A percentile compares a stretch with the other conserved stretches of the same genome.
Conservation (phyloP, 1,140 invertebrate genomes). For the Holotrichia oblita region DNA sequence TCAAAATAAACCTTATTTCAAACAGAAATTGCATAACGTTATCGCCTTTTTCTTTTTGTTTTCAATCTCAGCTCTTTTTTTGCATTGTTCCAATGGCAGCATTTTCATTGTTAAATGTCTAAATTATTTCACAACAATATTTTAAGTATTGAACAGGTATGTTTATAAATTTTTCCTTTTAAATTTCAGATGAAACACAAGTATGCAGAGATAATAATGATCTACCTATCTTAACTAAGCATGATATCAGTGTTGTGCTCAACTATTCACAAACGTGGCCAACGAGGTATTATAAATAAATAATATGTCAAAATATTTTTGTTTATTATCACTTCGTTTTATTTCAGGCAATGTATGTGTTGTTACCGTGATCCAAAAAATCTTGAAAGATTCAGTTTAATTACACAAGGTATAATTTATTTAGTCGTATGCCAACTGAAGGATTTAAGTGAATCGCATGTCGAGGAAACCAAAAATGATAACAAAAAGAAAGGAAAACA, state of each 20-base stretch:
- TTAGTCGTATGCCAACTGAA: conserved; percentile 79
- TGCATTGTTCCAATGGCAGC: conserved; percentile 37
- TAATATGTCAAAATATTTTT: background rate
- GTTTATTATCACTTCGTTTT: background rate
- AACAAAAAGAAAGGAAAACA: conserved; percentile 52
- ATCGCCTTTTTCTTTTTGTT: conserved; percentile 42
- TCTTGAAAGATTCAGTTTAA: conserved; percentile 86
- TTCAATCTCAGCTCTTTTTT: background rate
- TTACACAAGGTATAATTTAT: conserved; percentile 84
- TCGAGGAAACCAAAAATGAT: conserved; percentile 61
- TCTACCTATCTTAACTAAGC: conserved; percentile 55
- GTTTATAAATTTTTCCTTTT: conserved; percentile 8
- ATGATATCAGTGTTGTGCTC: conserved; percentile 57
- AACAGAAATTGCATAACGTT: background rate
- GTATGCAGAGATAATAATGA: conserved; percentile 56
- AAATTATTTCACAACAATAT: background rate
- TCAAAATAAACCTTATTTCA: conserved; percentile 22
- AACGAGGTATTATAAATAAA: conserved; percentile 54
- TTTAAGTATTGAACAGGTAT: background rate
- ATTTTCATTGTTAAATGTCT: conserved; percentile 34
- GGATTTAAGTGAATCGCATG: conserved; percentile 66
- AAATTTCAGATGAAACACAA: conserved; percentile 58
- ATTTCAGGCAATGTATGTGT: conserved; percentile 88
- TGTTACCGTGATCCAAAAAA: conserved; percentile 91
- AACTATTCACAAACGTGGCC: conserved; percentile 60